Base-by-base conservation (phyloP, 2,113 vertebrate species). In the Hystrix brachyura region DNA sequence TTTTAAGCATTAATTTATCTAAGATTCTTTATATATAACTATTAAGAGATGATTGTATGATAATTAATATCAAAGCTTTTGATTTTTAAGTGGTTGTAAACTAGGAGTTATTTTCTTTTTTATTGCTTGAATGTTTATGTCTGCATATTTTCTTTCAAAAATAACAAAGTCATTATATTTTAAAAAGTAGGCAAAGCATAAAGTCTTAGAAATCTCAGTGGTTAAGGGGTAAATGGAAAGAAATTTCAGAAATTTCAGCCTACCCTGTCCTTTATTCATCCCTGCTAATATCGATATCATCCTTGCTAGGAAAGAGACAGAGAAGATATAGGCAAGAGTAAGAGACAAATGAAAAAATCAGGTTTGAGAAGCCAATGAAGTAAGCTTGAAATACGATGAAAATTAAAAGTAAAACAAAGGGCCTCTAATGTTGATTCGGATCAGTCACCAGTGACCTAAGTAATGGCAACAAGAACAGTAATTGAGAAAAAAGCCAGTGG, bases 381-480 rank as follows among this genome's bases (percentile, higher is more conserved):
- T 62, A 25, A 87, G 17, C 7, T 72, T 69, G n/a, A 93, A 94
- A 78, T n/a, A 38, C 15, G 21, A 62, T 7, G 60, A 62, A 81
- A 95, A 81, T 87, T 59, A 97, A 90, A 94, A 15, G 1, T 82
- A 87, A 95, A 96, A 90, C 65, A 69, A 11, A 78, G 19, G 13
- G 4, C 7, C 72, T 98, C 29, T 90, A 74, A 91, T 55, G 87
- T 17, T 53, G 21, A 10, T 46, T 48, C 51, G 84, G 18, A 69
- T 14, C 96, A 94, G 46, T 82, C 34, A 89, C 7, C 8, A 91
- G 38, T 46, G 48, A 79, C 51, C 38, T 71, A 74, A 34, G 2
- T 59, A 82, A 71, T 3, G 81, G 8, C 17, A 79, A 92, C 0
- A 94, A 83, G 12, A 90, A 76, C 11, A 93, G 21, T 51, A 82